Conservation (phyloP, 2,113 vertebrate genomes). For the Syngnathus floridae region DNA sequence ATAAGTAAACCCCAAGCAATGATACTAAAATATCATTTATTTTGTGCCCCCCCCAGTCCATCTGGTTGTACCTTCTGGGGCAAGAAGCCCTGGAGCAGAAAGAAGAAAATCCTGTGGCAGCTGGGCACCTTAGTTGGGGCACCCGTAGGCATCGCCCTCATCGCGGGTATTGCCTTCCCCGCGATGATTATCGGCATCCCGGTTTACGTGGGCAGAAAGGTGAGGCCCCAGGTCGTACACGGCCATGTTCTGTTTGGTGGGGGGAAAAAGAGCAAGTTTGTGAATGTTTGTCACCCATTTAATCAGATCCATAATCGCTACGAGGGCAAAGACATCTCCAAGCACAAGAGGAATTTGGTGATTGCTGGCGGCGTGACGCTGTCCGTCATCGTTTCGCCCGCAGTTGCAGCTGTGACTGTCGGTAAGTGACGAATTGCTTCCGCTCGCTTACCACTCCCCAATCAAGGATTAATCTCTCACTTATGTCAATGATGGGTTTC, state of each 20-base stretch:
- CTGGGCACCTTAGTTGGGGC: conserved; percentile 95
- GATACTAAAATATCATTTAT: not conserved
- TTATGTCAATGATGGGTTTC: not conserved
- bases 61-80: conserved; percentile 99
- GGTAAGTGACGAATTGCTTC: conserved; percentile 70
- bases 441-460: not conserved
- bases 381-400: conserved; percentile 94
- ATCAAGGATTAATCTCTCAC: not conserved
- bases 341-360: conserved; percentile 95
- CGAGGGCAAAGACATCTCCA: conserved; percentile 94
- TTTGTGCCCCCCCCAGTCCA: conserved; percentile 68
- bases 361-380: conserved; percentile 94
- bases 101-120: conserved; percentile 99
- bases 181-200: conserved; percentile 99
- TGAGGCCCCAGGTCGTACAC: conserved; percentile 38
- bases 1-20: not conserved
- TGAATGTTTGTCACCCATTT: not conserved
- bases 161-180: conserved; percentile 95
- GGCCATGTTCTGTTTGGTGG: not conserved
- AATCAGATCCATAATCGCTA: conserved; percentile 95
- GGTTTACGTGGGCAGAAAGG: conserved; percentile 97
- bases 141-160: conserved; percentile 95
- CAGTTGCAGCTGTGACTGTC: conserved; percentile 95
- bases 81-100: conserved; percentile 99
- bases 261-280: not conserved